Evolutionary conservation across 2,797 vertebrate species (phyloP).

Genomic region (Apogon talboti): DNA sequence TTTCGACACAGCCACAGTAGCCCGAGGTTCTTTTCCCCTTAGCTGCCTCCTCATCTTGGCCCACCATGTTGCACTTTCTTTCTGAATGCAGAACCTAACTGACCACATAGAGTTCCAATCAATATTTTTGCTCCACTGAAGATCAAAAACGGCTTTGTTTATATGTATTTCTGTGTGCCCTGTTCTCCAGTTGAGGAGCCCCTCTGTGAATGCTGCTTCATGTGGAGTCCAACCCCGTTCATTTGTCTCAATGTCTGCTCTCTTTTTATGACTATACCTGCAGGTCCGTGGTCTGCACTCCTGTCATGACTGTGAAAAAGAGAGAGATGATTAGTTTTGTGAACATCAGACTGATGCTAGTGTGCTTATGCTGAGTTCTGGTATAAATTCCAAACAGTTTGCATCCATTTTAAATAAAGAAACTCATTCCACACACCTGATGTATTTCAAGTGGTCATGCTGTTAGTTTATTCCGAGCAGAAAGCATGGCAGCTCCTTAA

Average conservation of each 20-base stretch:
- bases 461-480: constrained; percentile 27
- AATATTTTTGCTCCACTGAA: constrained; percentile 73
- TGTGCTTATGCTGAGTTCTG: constrained; percentile 24
- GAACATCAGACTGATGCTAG: constrained; percentile 12
- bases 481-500: constrained; percentile 79
- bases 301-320: constrained; percentile 18
- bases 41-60: constrained; percentile 36
- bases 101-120: constrained; percentile 67
- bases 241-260: constrained; percentile 53
- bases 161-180: constrained; percentile 50
- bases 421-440: constrained; percentile 33
- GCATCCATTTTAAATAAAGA: constrained; percentile 36
- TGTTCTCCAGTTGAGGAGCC: constrained; percentile 50
- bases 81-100: constrained; percentile 65
- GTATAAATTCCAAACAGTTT: constrained; percentile 7
- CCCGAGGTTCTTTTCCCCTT: constrained; percentile 59
- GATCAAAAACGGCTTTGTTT: constrained; percentile 74
- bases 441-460: constrained; percentile 29
- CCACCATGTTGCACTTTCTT: constrained; percentile 41
- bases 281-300: constrained; percentile 19
- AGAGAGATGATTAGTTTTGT: constrained; percentile 31
- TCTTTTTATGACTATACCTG: constrained; percentile 31
- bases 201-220: constrained; percentile 57
- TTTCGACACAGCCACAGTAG: constrained; percentile 59
- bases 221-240: constrained; percentile 40